Evolutionary conservation across 2,797 vertebrate species (phyloP), one percentile per base, ranked within the genome.

Genomic region (Ptychobarbus kaznakovi): DNA sequence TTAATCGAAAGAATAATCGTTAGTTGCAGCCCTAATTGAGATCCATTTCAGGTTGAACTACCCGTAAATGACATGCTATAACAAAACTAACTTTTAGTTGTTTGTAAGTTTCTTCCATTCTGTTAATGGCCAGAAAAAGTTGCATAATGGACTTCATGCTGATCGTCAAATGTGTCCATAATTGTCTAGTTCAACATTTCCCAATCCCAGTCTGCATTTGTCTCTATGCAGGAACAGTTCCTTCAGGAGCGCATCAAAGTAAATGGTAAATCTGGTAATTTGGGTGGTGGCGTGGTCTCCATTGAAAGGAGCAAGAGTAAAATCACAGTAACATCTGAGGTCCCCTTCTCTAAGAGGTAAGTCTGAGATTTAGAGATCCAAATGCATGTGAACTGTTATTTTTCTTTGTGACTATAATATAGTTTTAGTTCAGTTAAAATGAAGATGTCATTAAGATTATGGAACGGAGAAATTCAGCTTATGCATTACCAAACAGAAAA

Each of bases 241-340:
- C 95, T 99, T 89, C 97, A 99, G 92, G 97, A 99, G 65, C 95
- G 98, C 61, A 99, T 99, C 93, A 99, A 99, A 90, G 98, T 99
- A 87, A 99, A 99, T 0, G 97, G 98, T 8, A 99, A 99, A 90
- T 97, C 97, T 0, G 98, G 98, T 56, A 99, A 96, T 87, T 94
- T 99, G 0, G 98, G 98, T 0, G 97, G 97, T 4, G 98, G 97
- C 0, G 97, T 96, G 18, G 96, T 99, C 84, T 97, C 97, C 90
- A 98, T 99, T 0, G 98, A 99, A 80, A 95, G 98, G 87, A 99
- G 97, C 95, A 99, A 99, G 94, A 99, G 97, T 93, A 99, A 99
- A 93, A 99, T 99, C 72, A 95, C 97, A 0, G 97, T 99, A 61
- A 97, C 96, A 0, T 99, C 98, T 0, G 97, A 99, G 91, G 96